These are phyloP conservation scores for Leucophora obtusa DNA, from an alignment of 2,888 invertebrate genomes.

Conservation along the genomic window DNA sequence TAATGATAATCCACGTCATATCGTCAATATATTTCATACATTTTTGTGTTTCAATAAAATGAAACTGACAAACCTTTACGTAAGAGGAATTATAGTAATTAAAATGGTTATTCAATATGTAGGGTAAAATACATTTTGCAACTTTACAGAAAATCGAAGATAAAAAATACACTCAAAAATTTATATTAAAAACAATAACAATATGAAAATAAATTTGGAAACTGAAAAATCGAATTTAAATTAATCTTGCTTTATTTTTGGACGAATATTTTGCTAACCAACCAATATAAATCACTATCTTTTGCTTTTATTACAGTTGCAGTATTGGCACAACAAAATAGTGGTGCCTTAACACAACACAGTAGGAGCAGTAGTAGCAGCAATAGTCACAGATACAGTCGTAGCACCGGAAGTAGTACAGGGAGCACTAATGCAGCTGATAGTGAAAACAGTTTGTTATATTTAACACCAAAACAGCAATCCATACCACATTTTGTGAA, in stretches of 20 bases:
- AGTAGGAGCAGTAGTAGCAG: constrained; percentile 19
- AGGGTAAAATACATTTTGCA: too few relatives aligned
- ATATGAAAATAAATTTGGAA: background rate
- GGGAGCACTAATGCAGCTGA: constrained; percentile 23
- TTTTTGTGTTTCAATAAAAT: too few relatives aligned
- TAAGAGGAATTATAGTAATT: too few relatives aligned
- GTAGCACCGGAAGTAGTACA: constrained; percentile 39
- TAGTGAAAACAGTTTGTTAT: constrained; percentile 49
- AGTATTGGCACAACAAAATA: constrained; percentile 36
- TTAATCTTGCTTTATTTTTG: background rate
- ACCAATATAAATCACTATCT: background rate
- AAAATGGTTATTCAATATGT: too few relatives aligned
- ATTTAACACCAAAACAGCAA: constrained; percentile 71
- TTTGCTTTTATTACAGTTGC: constrained; percentile 39
- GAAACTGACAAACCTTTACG: too few relatives aligned
- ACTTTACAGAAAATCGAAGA: too few relatives aligned
- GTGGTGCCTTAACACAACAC: background rate
- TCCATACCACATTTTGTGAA: constrained; percentile 76
- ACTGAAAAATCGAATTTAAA: background rate
- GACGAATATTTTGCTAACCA: background rate
- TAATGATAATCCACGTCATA: too few relatives aligned
- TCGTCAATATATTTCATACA: too few relatives aligned
- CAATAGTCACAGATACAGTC: constrained; percentile 20
- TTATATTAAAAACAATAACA: too few relatives aligned
- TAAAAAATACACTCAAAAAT: too few relatives aligned